A percentile compares a stretch with the other conserved stretches of the same genome.
phyloP scores from a whole-genome alignment of 2,888 invertebrate species.

The Pachycephus smyrnensis region DNA sequence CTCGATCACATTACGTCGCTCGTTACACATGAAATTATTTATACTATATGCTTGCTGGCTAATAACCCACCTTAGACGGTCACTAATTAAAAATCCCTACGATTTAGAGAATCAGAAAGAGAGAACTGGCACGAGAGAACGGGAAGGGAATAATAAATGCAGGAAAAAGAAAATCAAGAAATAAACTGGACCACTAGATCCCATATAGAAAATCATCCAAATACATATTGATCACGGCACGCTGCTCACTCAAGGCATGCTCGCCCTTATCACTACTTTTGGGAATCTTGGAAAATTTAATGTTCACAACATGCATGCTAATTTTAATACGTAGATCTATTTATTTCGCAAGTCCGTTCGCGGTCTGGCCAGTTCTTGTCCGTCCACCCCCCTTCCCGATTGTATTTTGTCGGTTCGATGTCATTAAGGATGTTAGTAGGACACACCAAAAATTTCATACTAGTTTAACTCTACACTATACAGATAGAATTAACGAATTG shows the following conservation, averaged over 20 bases:
- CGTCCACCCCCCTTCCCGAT: neutral
- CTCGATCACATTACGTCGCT: neutral
- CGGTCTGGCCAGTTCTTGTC: constrained; percentile 36
- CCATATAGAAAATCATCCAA: neutral
- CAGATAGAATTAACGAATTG: neutral
- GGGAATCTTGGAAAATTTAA: neutral
- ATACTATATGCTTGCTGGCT: neutral
- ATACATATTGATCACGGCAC: neutral
- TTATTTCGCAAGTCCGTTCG: constrained; percentile 13
- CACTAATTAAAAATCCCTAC: neutral
- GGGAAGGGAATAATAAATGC: neutral
- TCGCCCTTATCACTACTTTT: neutral
- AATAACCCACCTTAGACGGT: neutral
- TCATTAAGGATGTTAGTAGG: neutral
- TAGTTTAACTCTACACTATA: neutral
- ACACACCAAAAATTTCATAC: neutral
- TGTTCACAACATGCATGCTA: neutral
- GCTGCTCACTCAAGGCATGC: neutral
- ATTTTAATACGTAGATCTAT: neutral
- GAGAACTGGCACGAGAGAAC: neutral
- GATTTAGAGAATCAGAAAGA: neutral
- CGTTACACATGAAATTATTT: neutral
- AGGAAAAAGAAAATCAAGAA: neutral
- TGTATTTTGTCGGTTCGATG: neutral
- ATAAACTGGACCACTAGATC: neutral